Conservation (phyloP, 2,113 vertebrate species). For the Sminthopsis crassicaudata region DNA sequence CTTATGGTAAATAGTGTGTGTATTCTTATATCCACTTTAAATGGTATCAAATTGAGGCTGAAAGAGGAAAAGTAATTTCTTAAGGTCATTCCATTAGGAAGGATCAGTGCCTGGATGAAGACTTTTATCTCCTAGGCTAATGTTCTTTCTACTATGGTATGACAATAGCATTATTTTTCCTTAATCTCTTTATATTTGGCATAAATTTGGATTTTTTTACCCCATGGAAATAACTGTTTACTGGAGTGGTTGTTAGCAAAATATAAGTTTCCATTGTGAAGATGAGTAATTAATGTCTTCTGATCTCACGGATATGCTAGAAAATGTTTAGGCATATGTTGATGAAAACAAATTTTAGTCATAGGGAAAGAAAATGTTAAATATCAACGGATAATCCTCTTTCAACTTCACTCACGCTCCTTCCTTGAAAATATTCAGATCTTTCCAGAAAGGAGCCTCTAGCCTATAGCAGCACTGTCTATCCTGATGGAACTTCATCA, state of each 20-base stretch:
- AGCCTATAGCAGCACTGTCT: background rate
- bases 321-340: background rate
- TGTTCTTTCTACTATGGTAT: background rate
- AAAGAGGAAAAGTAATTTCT: background rate
- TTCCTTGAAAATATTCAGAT: too few species aligned
- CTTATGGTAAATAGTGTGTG: background rate
- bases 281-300: background rate
- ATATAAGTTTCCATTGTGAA: background rate
- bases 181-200: background rate
- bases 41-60: background rate
- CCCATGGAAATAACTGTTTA: background rate
- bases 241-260: background rate
- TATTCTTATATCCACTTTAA: background rate
- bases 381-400: background rate
- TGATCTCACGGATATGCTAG: background rate
- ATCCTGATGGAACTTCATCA: background rate
- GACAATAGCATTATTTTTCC: background rate
- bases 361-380: background rate
- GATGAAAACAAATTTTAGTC: background rate
- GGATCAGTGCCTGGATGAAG: background rate
- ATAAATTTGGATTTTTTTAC: background rate
- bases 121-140: background rate
- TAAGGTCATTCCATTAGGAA: background rate
- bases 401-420: background rate
- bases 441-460: background rate